Base-by-base conservation (phyloP, 2,888 invertebrate species). In the Pseudococcus longispinus region DNA sequence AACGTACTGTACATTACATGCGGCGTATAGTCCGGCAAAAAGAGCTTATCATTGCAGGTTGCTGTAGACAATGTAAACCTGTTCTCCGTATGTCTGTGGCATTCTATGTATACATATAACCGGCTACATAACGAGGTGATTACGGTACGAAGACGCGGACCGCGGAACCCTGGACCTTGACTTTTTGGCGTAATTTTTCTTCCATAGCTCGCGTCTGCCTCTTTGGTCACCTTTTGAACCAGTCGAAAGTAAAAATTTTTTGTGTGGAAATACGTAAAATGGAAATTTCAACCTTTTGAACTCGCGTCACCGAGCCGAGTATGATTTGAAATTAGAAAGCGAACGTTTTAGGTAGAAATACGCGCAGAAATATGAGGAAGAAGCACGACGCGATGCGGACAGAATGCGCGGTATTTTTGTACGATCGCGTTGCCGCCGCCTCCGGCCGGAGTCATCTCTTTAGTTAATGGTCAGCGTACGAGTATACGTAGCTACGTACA, bases 161-260 rank as follows among this genome's bases (percentile, higher is more conserved):
- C 8, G n/a, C 2, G 44, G 13, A 46, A 46, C 13, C 37, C 13
- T 8, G 74, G 74, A 80, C 77, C 77, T 80, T 80, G 77, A 80
- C 77, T 80, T 80, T 80, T 80, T 20, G 77, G 77, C 77, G 77
- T 42, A 80, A 20, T 20, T 80, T 60, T 60, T 60, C 20, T 5
- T 60, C 20, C 60, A 6, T 11, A 6, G 15, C 55, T 60, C 23
- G 60, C 42, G 29, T n/a, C n/a, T n/a, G n/a, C n/a, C n/a, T n/a
- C n/a, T n/a, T n/a, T n/a, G n/a, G n/a, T 70, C 70, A 80, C 77
- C 77, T 80, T 70, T 80, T 80, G 77, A 80, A 80, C 77, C 77
- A 29, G 29, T 70, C 32, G 77, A 80, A 80, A 80, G 77, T 80
- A 80, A 80, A 80, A 74, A 74, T 74, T 80, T 77, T 77, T 80